Conservation (phyloP, 2,797 vertebrate genomes). For the Buphagus erythrorhynchus region DNA sequence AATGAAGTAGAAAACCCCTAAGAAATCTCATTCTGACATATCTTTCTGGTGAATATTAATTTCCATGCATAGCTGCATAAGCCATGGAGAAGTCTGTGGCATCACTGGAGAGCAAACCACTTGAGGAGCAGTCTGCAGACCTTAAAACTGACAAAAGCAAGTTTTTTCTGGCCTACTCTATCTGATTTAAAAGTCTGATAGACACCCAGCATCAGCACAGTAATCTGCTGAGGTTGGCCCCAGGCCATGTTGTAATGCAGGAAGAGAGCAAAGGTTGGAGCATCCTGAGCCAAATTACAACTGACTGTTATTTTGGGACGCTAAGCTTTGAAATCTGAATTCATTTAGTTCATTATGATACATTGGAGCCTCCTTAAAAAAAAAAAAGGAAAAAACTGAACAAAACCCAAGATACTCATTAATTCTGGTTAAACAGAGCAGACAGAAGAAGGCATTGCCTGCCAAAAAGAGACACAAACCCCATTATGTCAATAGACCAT, state of each 20-base stretch:
- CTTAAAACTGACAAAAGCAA: slow-evolving; percentile 35
- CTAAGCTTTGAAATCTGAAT: slow-evolving; percentile 50
- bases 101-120: slow-evolving; percentile 34
- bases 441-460: neutral
- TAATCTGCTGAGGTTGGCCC: slow-evolving; percentile 40
- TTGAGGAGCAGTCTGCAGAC: neutral
- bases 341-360: slow-evolving; percentile 16
- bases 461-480: slow-evolving; percentile 6
- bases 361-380: neutral
- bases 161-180: slow-evolving; percentile 42
- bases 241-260: neutral
- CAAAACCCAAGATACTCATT: neutral
- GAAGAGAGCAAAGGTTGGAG: neutral
- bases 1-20: neutral
- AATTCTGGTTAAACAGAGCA: neutral
- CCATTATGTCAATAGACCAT: neutral
- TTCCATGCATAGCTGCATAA: neutral
- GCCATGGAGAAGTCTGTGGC: slow-evolving; percentile 22
- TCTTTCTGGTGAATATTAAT: slow-evolving; percentile 23
- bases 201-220: neutral
- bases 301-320: slow-evolving; percentile 29
- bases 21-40: neutral
- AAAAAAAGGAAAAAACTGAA: neutral
- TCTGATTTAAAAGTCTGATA: slow-evolving; percentile 55
- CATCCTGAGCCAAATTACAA: slow-evolving; percentile 29